Evolutionary conservation across 1,140 invertebrate species (phyloP).

Genomic region (Babylonia areolata): DNA sequence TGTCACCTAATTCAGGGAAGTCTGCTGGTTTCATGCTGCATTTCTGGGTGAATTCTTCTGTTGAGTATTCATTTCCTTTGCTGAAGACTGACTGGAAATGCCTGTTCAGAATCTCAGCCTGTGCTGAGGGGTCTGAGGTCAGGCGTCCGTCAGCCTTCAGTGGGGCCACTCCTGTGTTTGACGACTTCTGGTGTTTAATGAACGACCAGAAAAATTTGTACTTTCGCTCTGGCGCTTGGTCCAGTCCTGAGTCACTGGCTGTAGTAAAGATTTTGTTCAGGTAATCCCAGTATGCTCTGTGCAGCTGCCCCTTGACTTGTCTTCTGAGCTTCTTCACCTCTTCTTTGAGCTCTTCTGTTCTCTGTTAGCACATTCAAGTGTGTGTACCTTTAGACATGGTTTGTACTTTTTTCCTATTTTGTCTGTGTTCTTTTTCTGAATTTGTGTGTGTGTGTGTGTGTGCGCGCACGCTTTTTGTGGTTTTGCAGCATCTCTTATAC

Average conservation of each 20-base stretch:
- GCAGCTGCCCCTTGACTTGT: not conserved
- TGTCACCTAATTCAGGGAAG: not conserved
- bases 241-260: not conserved
- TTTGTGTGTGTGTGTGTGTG: too few species aligned
- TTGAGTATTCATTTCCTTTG: not conserved
- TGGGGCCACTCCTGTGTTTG: not conserved
- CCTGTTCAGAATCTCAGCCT: too few species aligned
- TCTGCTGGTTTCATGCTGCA: not conserved
- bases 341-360: not conserved
- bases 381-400: too few species aligned
- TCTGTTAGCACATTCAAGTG: too few species aligned
- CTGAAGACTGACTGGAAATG: too few species aligned
- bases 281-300: not conserved
- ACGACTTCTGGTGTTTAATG: not conserved
- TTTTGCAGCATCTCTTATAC: too few species aligned
- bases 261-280: not conserved
- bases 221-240: not conserved
- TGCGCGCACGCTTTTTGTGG: too few species aligned
- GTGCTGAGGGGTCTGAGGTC: not conserved
- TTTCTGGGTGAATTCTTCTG: not conserved
- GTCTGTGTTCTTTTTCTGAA: too few species aligned
- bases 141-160: not conserved
- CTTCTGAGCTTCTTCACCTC: not conserved
- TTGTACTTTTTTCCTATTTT: too few species aligned
- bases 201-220: not conserved